A percentile compares a stretch with the other conserved stretches of the same genome.
Conservation (phyloP, 1,140 invertebrate species). For the Bombus sylvicola region DNA sequence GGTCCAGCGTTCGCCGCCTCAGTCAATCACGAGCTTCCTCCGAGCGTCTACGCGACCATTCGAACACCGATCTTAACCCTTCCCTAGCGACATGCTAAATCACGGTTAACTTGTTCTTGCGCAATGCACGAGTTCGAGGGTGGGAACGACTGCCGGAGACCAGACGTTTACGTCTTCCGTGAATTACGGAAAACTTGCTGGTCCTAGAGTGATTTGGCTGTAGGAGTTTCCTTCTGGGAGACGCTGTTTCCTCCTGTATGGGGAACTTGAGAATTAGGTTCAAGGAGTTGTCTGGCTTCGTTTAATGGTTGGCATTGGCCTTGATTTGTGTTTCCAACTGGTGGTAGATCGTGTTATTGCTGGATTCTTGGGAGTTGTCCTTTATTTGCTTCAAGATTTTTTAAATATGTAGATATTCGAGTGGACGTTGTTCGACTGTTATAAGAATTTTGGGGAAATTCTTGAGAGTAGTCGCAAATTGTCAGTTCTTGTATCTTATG, state of each 20-base stretch:
- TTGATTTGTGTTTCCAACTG: not conserved
- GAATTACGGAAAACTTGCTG: constrained; percentile 13
- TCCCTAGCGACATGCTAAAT: constrained; percentile 48
- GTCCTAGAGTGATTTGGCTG: not conserved
- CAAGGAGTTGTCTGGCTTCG: not conserved
- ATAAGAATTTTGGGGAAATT: no score
- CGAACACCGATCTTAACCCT: constrained; percentile 35
- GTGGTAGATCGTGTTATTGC: not conserved
- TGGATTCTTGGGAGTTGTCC: not conserved
- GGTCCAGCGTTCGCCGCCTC: not conserved
- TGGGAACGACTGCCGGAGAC: not conserved
- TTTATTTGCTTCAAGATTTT: no score
- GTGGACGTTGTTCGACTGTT: no score
- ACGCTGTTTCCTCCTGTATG: not conserved
- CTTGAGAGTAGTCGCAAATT: no score
- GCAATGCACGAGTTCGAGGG: not conserved
- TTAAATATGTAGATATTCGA: no score
- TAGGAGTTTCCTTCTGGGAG: not conserved
- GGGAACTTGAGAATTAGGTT: not conserved
- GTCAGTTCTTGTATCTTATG: no score
- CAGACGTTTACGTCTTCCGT: constrained; percentile 34
- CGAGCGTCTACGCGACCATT: constrained; percentile 18
- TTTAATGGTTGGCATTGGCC: constrained; percentile 4
- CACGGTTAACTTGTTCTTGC: constrained; percentile 20
- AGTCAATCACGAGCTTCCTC: constrained; percentile 41